phyloP scores from a whole-genome alignment of 2,797 vertebrate genomes.

The Silurus aristotelis region DNA sequence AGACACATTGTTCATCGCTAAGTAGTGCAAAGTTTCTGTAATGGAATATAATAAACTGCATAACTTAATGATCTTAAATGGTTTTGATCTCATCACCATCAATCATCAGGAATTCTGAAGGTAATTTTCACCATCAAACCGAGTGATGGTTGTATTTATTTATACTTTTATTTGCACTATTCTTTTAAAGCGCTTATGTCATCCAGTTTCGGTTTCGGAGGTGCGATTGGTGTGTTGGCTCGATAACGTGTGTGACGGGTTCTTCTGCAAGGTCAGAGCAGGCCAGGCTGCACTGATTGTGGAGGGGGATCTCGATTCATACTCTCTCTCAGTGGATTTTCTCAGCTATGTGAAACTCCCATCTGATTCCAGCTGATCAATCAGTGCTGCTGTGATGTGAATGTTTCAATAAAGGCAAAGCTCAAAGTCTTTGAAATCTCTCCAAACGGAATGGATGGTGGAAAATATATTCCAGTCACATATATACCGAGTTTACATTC shows the following conservation, averaged over 20 bases:
- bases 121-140: no score
- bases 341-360: conserved; percentile 33
- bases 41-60: no score
- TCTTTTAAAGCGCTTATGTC: background rate
- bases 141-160: background rate
- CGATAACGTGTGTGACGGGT: conserved; percentile 42
- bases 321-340: conserved; percentile 40
- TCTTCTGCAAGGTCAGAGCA: conserved; percentile 20
- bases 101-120: no score
- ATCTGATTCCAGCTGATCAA: conserved; percentile 45
- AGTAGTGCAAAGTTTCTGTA: no score
- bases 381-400: conserved; percentile 26
- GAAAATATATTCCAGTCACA: conserved; percentile 27
- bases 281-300: conserved; percentile 27
- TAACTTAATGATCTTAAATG: no score
- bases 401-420: conserved; percentile 27
- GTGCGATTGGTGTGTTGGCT: conserved; percentile 29
- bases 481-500: conserved; percentile 41
- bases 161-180: background rate
- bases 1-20: no score
- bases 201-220: conserved; percentile 18
- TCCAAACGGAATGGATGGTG: conserved; percentile 26
- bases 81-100: no score
- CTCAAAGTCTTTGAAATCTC: conserved; percentile 36
- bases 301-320: conserved; percentile 45